A percentile compares a stretch with the other conserved stretches of the same genome.
phyloP scores from a whole-genome alignment of 2,797 vertebrate species.

The Malacoraja senta region DNA sequence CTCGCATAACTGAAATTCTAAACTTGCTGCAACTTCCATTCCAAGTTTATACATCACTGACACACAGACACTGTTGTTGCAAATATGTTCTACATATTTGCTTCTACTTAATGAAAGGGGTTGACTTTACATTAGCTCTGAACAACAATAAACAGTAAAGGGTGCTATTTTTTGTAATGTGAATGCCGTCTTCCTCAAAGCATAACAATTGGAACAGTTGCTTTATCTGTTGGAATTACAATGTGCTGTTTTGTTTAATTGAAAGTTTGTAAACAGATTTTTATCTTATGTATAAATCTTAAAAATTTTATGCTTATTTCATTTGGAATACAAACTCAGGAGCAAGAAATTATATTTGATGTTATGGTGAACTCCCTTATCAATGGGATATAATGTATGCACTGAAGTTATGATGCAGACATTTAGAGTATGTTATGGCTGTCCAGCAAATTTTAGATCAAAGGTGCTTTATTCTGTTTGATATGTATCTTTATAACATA shows the following conservation, averaged over 20 bases:
- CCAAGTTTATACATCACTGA: not conserved
- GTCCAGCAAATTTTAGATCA: constrained; percentile 72
- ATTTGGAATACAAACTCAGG: constrained; percentile 70
- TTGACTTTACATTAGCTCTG: constrained; percentile 58
- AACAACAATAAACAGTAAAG: constrained; percentile 70
- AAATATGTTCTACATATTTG: not conserved
- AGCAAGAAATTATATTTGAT: constrained; percentile 66
- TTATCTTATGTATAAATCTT: constrained; percentile 38
- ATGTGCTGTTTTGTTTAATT: constrained; percentile 62
- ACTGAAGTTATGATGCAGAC: constrained; percentile 77
- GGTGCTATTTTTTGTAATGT: constrained; percentile 98
- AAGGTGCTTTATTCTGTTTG: constrained; percentile 77
- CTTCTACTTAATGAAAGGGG: not conserved
- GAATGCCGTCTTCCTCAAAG: constrained; percentile 78
- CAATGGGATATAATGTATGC: constrained; percentile 72
- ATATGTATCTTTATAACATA: constrained; percentile 64
- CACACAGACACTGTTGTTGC: constrained; percentile 23
- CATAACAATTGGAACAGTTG: constrained; percentile 63
- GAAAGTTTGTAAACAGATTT: constrained; percentile 43
- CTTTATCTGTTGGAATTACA: constrained; percentile 56
- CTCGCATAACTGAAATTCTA: not conserved
- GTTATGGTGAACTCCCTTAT: constrained; percentile 59
- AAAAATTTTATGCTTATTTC: constrained; percentile 46
- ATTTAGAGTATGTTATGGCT: constrained; percentile 66
- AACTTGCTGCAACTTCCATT: not conserved